Evolutionary conservation across 2,888 invertebrate species (phyloP), one percentile per base, ranked within the genome.

Genomic region (Drosophila pseudotalamancana): DNA sequence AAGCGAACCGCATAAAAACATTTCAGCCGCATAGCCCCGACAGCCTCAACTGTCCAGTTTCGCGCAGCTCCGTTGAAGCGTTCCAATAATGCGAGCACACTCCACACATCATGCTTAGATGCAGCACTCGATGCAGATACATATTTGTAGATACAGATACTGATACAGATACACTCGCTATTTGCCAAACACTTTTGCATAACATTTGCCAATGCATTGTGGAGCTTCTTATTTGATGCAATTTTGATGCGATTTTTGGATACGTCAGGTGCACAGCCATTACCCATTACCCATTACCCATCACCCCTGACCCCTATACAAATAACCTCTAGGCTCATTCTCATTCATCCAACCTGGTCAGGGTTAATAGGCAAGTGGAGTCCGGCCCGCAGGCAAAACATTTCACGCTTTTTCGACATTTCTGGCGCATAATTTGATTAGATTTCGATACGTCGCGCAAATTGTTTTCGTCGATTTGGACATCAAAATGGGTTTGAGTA

Each of bases 1-100:
- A 84, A 82, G 87, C 79, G 87, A 78, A 83, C 86, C 86, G 81
- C 86, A 83, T 73, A 82, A 72, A 85, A 86, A 86, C 84, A 86
- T 83, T 86, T 83, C 59, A 61, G 72, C 72, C 78, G 37, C 69
- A 70, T 23, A 16, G 50, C 16, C 53, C 53, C 48, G 39, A 43
- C 46, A n/a, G n/a, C n/a, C n/a, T n/a, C n/a, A n/a, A n/a, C n/a
- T n/a, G n/a, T 46, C 27, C 62, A 50, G 54, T 14, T 32, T 51
- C 12, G 18, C 18, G 31, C 39, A 49, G 49, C 23, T n/a, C 49
- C 54, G 55, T 53, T 65, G 66, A 68, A 76, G 78, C 73, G 68
- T 48, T 65, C 27, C 59, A 78, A 73, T 80, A 79, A 82, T 82
- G 64, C 57, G 50, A 43, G 37, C 48, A 31, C 46, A 11, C 48